phyloP scores from a whole-genome alignment of 2,797 vertebrate genomes.

The Myripristis jacobus region DNA sequence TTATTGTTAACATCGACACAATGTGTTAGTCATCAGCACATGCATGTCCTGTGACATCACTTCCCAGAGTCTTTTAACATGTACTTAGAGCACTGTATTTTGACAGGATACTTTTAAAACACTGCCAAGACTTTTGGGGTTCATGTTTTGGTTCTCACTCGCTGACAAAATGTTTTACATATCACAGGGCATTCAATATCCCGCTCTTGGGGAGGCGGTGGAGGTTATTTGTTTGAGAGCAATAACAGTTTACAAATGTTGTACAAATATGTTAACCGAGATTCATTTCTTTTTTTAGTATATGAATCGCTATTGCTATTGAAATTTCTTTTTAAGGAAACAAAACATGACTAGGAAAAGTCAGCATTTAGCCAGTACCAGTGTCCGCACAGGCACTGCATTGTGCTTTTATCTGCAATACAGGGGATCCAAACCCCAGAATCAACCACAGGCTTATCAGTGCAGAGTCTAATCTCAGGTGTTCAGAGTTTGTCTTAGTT shows the following conservation, averaged over 20 bases:
- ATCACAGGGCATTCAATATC: constrained; percentile 63
- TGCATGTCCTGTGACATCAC: constrained; percentile 79
- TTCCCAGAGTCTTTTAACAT: constrained; percentile 67
- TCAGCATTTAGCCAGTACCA: constrained; percentile 8
- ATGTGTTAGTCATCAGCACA: constrained; percentile 78
- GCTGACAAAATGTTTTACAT: constrained; percentile 71
- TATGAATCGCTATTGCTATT: constrained; percentile 29
- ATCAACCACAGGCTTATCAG: constrained; percentile 41
- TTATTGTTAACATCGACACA: constrained; percentile 65
- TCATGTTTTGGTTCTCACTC: constrained; percentile 70
- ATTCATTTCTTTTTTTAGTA: constrained; percentile 37
- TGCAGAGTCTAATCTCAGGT: constrained; percentile 9
- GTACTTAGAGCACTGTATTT: constrained; percentile 66
- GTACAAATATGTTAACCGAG: constrained; percentile 35
- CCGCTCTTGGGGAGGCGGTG: constrained; percentile 19
- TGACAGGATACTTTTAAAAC: constrained; percentile 74
- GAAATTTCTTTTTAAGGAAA: constrained; percentile 31
- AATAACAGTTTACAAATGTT: constrained; percentile 29
- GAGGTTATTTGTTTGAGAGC: constrained; percentile 37
- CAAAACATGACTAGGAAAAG: constrained; percentile 14
- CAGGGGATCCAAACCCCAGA: constrained; percentile 28
- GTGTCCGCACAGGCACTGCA: constrained; percentile 24
- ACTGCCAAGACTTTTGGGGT: constrained; percentile 60
- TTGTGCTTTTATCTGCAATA: constrained; percentile 14
- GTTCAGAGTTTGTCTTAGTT: constrained; percentile 35